These are phyloP conservation scores for Calephelis virginiensis DNA, from an alignment of 1,140 invertebrate species.

Conservation along the genomic window DNA sequence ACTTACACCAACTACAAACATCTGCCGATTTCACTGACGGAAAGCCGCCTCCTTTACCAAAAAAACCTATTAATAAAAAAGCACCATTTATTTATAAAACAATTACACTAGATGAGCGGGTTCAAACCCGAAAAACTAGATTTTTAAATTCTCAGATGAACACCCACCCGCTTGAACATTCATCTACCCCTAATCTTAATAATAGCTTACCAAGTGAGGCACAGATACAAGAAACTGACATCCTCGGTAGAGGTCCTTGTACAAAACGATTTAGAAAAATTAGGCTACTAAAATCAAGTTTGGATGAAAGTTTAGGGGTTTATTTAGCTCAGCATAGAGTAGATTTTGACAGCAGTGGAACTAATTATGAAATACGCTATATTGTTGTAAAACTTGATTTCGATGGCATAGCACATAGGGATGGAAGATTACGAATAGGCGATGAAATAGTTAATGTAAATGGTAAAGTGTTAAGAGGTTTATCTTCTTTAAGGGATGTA, in stretches of 20 bases:
- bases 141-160: constrained; percentile 67
- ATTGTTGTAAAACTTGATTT: constrained; percentile 90
- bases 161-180: constrained; percentile 51
- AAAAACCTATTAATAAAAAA: constrained; percentile 68
- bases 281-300: constrained; percentile 79
- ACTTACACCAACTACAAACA: constrained; percentile 41
- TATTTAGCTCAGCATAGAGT: constrained; percentile 83
- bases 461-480: constrained; percentile 86
- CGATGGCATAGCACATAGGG: constrained; percentile 89
- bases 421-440: constrained; percentile 87
- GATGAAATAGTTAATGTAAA: constrained; percentile 94
- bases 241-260: constrained; percentile 69
- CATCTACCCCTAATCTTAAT: constrained; percentile 50
- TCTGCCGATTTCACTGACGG: constrained; percentile 58
- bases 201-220: constrained; percentile 33
- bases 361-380: constrained; percentile 84
- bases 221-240: constrained; percentile 53
- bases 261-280: constrained; percentile 79
- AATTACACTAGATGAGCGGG: constrained; percentile 72
- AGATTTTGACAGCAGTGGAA: constrained; percentile 70
- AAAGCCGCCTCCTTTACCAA: constrained; percentile 70
- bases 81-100: constrained; percentile 73
- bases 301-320: constrained; percentile 85
- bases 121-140: constrained; percentile 75
- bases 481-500: constrained; percentile 83